Conservation (phyloP, 2,113 vertebrate genomes). For the Mixornis gularis region DNA sequence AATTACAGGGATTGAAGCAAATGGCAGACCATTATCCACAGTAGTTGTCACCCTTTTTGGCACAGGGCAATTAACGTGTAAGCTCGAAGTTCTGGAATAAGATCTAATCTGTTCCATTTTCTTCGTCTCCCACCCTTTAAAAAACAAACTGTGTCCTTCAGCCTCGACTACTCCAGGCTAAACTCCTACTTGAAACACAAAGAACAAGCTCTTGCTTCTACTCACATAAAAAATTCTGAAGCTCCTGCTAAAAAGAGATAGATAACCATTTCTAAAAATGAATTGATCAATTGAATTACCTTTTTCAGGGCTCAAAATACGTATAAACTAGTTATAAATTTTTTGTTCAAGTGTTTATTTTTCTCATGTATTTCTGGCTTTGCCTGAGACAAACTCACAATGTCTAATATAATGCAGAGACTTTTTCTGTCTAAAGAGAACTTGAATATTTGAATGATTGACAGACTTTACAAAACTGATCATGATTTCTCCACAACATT, state of each 20-base stretch:
- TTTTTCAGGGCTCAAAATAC: not conserved
- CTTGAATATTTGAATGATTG: slow-evolving; percentile 10
- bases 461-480: slow-evolving; percentile 6
- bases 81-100: not conserved
- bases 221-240: not conserved
- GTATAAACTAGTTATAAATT: not conserved
- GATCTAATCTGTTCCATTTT: not conserved
- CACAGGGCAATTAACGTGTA: not conserved
- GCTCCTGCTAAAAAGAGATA: not conserved
- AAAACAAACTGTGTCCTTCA: not conserved
- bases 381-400: not conserved
- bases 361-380: not conserved
- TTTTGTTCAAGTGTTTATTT: not conserved
- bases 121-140: not conserved
- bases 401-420: not conserved
- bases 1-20: not conserved
- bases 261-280: not conserved
- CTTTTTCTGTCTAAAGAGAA: not conserved
- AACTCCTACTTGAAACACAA: not conserved
- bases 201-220: not conserved
- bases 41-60: not conserved
- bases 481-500: not conserved
- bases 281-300: not conserved
- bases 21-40: not conserved
- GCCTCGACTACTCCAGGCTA: not conserved